Evolutionary conservation across 2,888 invertebrate species (phyloP), one percentile per base, ranked within the genome.

Genomic region (Diarsia mendica): DNA sequence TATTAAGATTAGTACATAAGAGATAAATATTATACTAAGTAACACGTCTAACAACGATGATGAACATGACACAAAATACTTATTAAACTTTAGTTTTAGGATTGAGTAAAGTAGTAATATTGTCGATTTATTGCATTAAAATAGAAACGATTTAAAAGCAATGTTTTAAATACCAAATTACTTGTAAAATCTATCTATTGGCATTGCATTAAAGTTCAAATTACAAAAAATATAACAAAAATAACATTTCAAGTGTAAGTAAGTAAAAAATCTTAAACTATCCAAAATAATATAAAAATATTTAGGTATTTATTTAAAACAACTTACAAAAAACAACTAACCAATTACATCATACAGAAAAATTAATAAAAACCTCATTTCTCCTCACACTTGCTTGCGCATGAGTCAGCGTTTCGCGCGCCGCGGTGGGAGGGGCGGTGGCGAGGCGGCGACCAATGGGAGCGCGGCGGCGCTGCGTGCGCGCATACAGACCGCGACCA

Each of bases 361-460:
- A 77, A 79, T 51, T 13, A 13, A 65, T 76, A 76, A 73, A 79
- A 85, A 64, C 58, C 67, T 70, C 67, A 77, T 58, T 79, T 73
- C 44, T 70, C 74, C 82, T 82, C 77, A 82, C 75, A 83, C 84
- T 78, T 76, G 72, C 51, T 71, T 77, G 82, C 85, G 87, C 88
- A 85, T 93, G 93, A 93, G 90, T 93, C 93, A 93, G 90, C 91
- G 89, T 83, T 89, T 90, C 87, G 87, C 84, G 76, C 68, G 82
- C 76, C 86, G 88, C 86, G 90, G 93, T 94, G 94, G 95, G 96
- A 92, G 96, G 94, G 94, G 95, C 95, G 92, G 91, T 83, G 89
- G 72, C 86, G 90, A 94, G 91, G 90, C 86, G 88, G 67, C 86
- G 89, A 82, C 96, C 96, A 96, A 96, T 96, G 89, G 91, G 89